Conservation (phyloP, 2,113 vertebrate genomes). For the Lipotes vexillifer region DNA sequence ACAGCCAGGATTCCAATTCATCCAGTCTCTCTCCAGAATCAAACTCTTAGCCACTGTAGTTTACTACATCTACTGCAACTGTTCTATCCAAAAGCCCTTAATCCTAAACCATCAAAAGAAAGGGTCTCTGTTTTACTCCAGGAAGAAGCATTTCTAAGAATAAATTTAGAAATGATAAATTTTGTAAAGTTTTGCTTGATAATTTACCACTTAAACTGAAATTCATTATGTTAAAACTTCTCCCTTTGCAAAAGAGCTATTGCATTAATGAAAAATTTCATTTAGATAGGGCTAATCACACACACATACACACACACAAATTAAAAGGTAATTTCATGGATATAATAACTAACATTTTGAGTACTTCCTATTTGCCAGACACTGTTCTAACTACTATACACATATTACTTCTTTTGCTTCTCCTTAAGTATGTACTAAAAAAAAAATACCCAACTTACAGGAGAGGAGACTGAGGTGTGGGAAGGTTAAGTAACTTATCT, state of each 20-base stretch:
- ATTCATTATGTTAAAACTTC: neutral
- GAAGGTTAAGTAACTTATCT: neutral
- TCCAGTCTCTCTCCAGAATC: neutral
- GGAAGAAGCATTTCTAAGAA: neutral
- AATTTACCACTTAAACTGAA: slow-evolving; percentile 10
- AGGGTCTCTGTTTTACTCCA: neutral
- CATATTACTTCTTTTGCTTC: neutral
- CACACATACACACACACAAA: neutral
- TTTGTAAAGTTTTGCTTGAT: neutral
- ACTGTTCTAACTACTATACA: neutral
- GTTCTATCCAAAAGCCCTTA: neutral
- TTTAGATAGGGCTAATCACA: neutral
- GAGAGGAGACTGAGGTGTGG: neutral
- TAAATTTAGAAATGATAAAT: neutral
- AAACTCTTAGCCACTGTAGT: neutral
- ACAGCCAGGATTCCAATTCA: neutral
- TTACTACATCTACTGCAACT: neutral
- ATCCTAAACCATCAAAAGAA: neutral
- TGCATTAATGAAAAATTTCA: neutral
- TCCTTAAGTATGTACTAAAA: neutral
- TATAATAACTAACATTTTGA: neutral
- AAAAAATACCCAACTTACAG: neutral
- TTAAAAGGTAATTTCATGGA: neutral
- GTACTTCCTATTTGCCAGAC: neutral
- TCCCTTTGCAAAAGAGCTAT: neutral